Conservation (phyloP, 1,140 invertebrate genomes). For the Chymomyza costata region DNA sequence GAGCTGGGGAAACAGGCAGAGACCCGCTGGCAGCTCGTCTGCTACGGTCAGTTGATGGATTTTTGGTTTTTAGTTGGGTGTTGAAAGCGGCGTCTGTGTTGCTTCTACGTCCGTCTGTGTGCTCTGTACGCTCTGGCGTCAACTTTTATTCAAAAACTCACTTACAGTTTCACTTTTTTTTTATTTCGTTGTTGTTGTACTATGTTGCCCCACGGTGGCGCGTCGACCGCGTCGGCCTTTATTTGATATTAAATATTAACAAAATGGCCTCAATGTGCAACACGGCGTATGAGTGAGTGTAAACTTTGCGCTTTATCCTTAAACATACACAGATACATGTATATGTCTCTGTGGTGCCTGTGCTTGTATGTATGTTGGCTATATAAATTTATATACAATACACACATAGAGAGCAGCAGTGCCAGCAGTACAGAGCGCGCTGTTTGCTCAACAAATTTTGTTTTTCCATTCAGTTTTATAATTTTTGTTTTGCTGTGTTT, state of each 20-base stretch:
- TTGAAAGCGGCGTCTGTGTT: conserved; percentile 5
- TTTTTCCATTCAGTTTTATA: too few species aligned
- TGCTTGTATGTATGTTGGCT: conserved; percentile 54
- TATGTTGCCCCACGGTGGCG: conserved; percentile 20
- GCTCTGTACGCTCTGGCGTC: background rate
- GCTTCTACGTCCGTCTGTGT: too few species aligned
- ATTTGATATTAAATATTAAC: conserved; percentile 74
- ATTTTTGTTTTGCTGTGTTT: conserved; percentile 7
- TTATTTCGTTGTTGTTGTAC: conserved; percentile 22
- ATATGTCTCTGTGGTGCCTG: conserved; percentile 1
- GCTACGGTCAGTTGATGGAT: conserved; percentile 62
- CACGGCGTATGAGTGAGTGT: conserved; percentile 39
- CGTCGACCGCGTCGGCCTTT: conserved; percentile 35
- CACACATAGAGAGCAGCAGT: too few species aligned
- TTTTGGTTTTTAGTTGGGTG: conserved; percentile 12
- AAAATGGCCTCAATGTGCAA: conserved; percentile 70
- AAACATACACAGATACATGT: conserved; percentile 37
- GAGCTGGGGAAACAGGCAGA: too few species aligned
- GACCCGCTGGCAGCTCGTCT: too few species aligned
- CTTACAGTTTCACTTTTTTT: conserved; percentile 13
- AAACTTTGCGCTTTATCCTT: conserved; percentile 67
- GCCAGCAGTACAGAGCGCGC: too few species aligned
- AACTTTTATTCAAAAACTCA: conserved; percentile 39
- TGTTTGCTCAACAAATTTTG: conserved; percentile 62
- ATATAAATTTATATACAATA: conserved; percentile 70